Evolutionary conservation across 2,888 invertebrate species (phyloP).

Genomic region (Petrolisthes manimaculis): DNA sequence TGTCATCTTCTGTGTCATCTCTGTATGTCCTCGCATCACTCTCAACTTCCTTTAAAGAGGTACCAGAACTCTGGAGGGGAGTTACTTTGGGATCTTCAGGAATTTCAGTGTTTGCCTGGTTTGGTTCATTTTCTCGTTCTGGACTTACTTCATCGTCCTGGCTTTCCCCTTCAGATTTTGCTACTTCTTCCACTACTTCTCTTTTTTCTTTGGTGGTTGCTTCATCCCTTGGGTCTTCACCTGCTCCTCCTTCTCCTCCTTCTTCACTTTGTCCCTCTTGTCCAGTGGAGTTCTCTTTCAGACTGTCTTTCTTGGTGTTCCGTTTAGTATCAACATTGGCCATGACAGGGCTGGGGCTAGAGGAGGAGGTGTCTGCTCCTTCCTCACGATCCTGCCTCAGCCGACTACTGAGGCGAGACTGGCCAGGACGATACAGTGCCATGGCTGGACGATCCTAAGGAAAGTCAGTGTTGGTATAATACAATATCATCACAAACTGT

Average conservation of each 20-base stretch:
- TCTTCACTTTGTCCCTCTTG: neutral
- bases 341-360: slow-evolving; percentile 65
- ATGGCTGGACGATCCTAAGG: slow-evolving; percentile 87
- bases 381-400: slow-evolving; percentile 42
- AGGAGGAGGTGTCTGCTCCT: slow-evolving; percentile 59
- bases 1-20: slow-evolving; percentile 11
- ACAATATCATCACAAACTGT: neutral
- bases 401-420: slow-evolving; percentile 76
- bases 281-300: neutral
- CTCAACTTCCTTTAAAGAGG: neutral
- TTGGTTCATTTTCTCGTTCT: no score
- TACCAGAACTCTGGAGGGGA: no score
- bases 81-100: no score
- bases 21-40: slow-evolving; percentile 9
- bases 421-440: slow-evolving; percentile 90
- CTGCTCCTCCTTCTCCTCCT: neutral
- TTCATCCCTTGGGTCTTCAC: neutral
- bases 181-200: neutral
- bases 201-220: neutral
- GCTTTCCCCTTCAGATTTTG: neutral
- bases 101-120: no score
- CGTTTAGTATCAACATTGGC: neutral
- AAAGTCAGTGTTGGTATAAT: neutral
- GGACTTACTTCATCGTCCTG: neutral
- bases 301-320: slow-evolving; percentile 28